phyloP scores from a whole-genome alignment of 2,797 vertebrate species.

The Scarus forsteni region DNA sequence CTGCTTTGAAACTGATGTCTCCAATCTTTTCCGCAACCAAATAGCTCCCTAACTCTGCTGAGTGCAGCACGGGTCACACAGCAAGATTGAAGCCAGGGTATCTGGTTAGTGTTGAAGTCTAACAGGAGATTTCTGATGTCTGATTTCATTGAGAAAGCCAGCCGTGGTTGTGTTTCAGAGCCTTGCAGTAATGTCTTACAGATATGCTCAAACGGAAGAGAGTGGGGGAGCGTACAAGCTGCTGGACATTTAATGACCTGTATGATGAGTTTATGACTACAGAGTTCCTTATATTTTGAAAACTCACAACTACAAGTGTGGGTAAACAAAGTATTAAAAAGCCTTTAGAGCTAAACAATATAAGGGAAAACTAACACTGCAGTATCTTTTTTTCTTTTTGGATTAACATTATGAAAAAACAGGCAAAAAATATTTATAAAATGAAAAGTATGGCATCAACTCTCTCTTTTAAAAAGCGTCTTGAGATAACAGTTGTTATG shows the following conservation, averaged over 20 bases:
- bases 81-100: conserved; percentile 70
- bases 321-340: background rate
- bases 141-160: conserved; percentile 75
- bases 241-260: background rate
- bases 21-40: conserved; percentile 64
- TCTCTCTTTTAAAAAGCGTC: no score
- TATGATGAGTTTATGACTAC: background rate
- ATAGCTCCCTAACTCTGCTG: conserved; percentile 71
- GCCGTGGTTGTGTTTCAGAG: conserved; percentile 41
- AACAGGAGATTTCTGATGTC: conserved; percentile 78
- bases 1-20: conserved; percentile 66
- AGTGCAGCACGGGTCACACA: conserved; percentile 80
- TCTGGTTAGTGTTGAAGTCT: conserved; percentile 83
- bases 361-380: background rate
- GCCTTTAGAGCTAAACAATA: background rate
- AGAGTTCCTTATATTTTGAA: background rate
- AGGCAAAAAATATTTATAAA: no score
- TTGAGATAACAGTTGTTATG: no score
- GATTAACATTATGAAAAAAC: no score
- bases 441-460: no score
- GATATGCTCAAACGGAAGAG: conserved; percentile 45
- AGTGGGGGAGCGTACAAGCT: background rate
- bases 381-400: no score
- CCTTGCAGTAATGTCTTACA: conserved; percentile 63
- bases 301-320: background rate